These are phyloP conservation scores for Rhea pennata DNA, from an alignment of 2,113 vertebrate genomes.

Conservation along the genomic window DNA sequence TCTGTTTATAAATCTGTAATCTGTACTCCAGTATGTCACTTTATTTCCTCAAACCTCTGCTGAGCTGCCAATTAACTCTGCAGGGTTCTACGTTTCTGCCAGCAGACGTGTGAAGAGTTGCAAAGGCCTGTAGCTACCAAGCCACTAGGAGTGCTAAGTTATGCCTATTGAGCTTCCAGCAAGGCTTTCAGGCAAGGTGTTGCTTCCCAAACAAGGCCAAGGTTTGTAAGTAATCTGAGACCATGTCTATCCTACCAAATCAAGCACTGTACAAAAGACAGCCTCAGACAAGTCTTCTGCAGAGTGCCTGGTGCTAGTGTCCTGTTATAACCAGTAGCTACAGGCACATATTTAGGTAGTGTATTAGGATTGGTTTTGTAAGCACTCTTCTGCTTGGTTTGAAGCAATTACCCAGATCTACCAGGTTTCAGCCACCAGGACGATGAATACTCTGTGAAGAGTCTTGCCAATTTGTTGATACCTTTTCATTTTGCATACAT, in stretches of 20 bases:
- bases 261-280: neutral
- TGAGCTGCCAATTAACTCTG: neutral
- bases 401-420: neutral
- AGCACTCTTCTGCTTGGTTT: neutral
- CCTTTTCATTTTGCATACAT: neutral
- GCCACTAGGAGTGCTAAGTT: neutral
- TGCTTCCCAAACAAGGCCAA: neutral
- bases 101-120: neutral
- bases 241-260: neutral
- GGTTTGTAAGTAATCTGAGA: neutral
- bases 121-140: neutral
- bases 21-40: neutral
- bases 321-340: neutral
- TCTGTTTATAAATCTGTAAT: neutral
- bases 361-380: neutral
- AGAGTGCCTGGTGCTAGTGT: neutral
- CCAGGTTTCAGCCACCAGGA: neutral
- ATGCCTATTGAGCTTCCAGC: neutral
- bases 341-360: neutral
- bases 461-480: neutral
- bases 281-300: neutral
- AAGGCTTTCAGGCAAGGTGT: neutral
- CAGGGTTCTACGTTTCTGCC: neutral
- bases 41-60: neutral
- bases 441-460: neutral